phyloP scores from a whole-genome alignment of 2,113 vertebrate species.

The Vulpes vulpes region DNA sequence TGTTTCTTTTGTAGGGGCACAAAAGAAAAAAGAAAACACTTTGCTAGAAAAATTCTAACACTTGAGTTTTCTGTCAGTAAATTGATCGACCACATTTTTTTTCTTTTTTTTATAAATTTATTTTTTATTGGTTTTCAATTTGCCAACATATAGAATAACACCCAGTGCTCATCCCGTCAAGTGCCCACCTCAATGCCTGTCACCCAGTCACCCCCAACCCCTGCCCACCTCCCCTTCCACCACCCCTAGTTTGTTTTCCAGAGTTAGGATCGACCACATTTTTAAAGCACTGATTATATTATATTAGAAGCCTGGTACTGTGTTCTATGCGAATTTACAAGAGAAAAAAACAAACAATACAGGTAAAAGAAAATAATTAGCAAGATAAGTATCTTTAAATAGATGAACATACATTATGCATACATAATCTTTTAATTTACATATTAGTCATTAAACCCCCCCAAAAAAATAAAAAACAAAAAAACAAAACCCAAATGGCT shows the following conservation, averaged over 20 bases:
- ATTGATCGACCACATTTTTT: not conserved
- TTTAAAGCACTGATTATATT: not conserved
- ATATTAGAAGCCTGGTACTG: not conserved
- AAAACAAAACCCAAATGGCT: not conserved
- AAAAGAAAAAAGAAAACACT: constrained; percentile 51
- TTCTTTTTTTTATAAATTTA: no score
- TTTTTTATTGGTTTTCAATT: no score
- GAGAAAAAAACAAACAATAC: not conserved
- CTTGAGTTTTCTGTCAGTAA: not conserved
- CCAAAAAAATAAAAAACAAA: not conserved
- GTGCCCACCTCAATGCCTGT: no score
- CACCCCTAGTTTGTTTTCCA: no score
- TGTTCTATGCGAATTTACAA: not conserved
- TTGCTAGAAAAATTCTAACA: constrained; percentile 53
- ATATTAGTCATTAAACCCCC: not conserved
- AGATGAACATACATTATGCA: not conserved
- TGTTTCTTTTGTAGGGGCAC: not conserved
- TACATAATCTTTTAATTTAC: constrained; percentile 33
- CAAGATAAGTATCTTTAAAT: constrained; percentile 37
- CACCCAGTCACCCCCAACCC: no score
- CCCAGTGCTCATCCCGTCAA: no score
- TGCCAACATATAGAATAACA: no score
- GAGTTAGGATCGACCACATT: not conserved
- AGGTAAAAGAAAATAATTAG: constrained; percentile 38
- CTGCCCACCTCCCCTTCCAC: no score